A percentile compares a stretch with the other conserved stretches of the same genome.
Evolutionary conservation across 2,888 invertebrate species (phyloP).

Genomic region (Eupithecia dodoneata): DNA sequence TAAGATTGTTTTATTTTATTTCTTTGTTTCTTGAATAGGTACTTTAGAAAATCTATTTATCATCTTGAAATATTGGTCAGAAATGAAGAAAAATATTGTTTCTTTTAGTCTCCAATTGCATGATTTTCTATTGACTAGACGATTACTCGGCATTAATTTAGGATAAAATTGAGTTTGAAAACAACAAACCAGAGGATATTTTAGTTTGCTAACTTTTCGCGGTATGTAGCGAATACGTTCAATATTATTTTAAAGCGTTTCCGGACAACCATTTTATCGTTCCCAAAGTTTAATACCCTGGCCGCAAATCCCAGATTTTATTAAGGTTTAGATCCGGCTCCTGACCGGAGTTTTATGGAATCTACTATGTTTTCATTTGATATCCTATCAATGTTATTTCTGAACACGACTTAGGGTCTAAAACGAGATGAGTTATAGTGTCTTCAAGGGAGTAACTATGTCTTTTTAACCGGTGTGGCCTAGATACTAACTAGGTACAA

Average conservation of each 20-base stretch:
- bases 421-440: slow-evolving; percentile 1
- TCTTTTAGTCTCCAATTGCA: background rate
- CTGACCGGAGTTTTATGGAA: slow-evolving; percentile 34
- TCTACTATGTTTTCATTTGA: slow-evolving; percentile 38
- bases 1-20: background rate
- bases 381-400: slow-evolving; percentile 24
- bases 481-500: background rate
- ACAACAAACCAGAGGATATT: background rate
- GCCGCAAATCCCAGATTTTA: slow-evolving; percentile 38
- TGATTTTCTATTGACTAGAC: background rate
- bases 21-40: background rate
- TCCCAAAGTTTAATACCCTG: slow-evolving; percentile 35
- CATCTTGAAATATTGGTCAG: background rate
- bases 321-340: slow-evolving; percentile 38
- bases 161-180: background rate
- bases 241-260: slow-evolving; percentile 17
- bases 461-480: background rate
- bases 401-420: background rate
- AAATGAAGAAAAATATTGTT: background rate
- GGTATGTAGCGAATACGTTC: background rate
- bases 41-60: background rate
- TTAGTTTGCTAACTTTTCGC: background rate
- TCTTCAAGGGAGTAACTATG: background rate
- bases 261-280: slow-evolving; percentile 19
- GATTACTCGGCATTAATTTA: background rate